Evolutionary conservation across 2,113 vertebrate genomes (phyloP).

Genomic region (Forbesichthys papilliferus): DNA sequence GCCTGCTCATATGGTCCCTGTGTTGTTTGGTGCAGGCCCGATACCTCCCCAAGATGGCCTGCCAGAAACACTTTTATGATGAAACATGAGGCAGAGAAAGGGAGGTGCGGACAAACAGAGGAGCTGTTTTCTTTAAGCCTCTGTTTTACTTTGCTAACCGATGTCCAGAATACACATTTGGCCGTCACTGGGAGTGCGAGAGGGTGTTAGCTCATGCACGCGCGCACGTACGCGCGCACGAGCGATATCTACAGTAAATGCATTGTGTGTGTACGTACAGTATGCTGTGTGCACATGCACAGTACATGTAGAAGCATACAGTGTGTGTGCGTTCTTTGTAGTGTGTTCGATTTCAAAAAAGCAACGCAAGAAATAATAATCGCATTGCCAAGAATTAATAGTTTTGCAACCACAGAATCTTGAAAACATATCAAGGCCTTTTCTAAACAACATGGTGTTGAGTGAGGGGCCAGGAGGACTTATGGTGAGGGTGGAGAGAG

Average conservation of each 20-base stretch:
- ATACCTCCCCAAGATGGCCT: conserved; percentile 57
- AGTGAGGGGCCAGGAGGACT: conserved; percentile 75
- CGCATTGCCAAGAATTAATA: conserved; percentile 80
- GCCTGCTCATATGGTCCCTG: conserved; percentile 51
- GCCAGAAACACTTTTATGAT: conserved; percentile 76
- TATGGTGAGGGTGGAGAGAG: conserved; percentile 26
- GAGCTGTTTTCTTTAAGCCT: conserved; percentile 65
- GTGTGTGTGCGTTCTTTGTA: conserved; percentile 2
- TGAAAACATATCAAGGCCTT: conserved; percentile 76
- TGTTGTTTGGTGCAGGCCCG: conserved; percentile 64
- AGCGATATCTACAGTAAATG: neutral
- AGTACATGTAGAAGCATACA: neutral
- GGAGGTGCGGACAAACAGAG: conserved; percentile 70
- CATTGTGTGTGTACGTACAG: neutral
- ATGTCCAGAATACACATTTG: conserved; percentile 67
- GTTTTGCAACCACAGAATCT: conserved; percentile 80
- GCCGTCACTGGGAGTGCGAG: conserved; percentile 44
- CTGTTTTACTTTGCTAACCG: conserved; percentile 62
- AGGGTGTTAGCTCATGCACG: conserved; percentile 32
- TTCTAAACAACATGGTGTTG: conserved; percentile 84
- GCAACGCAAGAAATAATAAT: conserved; percentile 50
- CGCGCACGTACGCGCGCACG: conserved; percentile 19
- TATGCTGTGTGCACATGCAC: conserved; percentile 6
- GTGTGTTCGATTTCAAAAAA: conserved; percentile 10
- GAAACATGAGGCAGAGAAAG: conserved; percentile 70